Evolutionary conservation across 1,140 invertebrate species (phyloP), one percentile per base, ranked within the genome.

Genomic region (fruit fly (Drosophila melanogaster)): DNA sequence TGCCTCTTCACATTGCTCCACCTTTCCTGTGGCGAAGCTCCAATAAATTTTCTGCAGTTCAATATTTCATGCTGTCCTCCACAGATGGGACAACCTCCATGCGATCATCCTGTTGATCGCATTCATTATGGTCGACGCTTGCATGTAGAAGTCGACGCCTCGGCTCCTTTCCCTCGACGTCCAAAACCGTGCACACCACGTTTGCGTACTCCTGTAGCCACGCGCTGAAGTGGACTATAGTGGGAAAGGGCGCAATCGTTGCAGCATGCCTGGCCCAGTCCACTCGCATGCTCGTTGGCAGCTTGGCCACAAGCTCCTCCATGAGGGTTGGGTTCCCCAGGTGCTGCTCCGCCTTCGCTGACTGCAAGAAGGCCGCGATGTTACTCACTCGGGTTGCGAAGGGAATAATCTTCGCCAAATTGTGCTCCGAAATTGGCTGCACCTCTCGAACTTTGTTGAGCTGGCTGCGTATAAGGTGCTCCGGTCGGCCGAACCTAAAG

Each of bases 391-490:
- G n/a, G n/a, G n/a, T n/a, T n/a, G n/a, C n/a, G n/a, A n/a, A n/a
- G n/a, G n/a, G n/a, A n/a, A n/a, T n/a, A n/a, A n/a, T n/a, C n/a
- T n/a, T n/a, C n/a, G n/a, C n/a, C n/a, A n/a, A n/a, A n/a, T n/a
- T n/a, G n/a, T 46, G 57, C 19, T 53, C 38, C 22, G n/a, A 22
- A 14, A 37, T 37, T 3, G 35, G 35, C 8, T 24, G 24, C 24
- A 50, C 24, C 3, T 56, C 53, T 30, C 43, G 15, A 0, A 49
- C 24, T 2, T 19, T 30, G 8, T 30, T 26, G 5, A 65, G 22
- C 22, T 57, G 54, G 22, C 33, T 56, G 43, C 44, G 35, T 22
- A 60, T 40, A 11, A 51, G 57, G 12, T 26, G 22, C 33, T 59
- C 30, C 43, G 43, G 56, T 22, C 43, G 30, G 12, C 30, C 43